Evolutionary conservation across 2,113 vertebrate species (phyloP).

Genomic region (Monarcha castaneiventris): DNA sequence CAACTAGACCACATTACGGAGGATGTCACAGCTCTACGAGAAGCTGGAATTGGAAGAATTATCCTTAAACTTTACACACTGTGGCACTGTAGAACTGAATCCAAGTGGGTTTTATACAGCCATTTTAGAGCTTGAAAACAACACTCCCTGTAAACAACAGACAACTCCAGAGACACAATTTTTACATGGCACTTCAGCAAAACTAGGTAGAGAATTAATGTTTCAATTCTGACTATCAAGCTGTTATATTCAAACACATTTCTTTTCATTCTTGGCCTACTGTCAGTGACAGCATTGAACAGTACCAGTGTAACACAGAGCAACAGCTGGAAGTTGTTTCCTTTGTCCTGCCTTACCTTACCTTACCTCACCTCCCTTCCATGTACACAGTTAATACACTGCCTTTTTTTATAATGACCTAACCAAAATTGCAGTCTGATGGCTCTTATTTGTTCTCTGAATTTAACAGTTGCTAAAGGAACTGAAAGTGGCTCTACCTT

Average conservation of each 20-base stretch:
- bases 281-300: neutral
- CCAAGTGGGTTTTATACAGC: neutral
- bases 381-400: neutral
- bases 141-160: neutral
- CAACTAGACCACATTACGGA: neutral
- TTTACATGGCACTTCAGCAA: neutral
- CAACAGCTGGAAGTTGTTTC: neutral
- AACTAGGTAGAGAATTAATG: neutral
- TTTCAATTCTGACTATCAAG: neutral
- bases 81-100: neutral
- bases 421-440: neutral
- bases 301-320: neutral
- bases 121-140: neutral
- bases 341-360: neutral
- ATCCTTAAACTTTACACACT: neutral
- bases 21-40: neutral
- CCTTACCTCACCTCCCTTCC: neutral
- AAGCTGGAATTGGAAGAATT: neutral
- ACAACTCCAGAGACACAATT: neutral
- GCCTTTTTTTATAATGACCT: neutral
- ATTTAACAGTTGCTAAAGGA: neutral
- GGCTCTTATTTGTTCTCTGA: neutral
- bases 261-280: neutral
- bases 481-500: neutral
- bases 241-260: neutral